A percentile compares a stretch with the other conserved stretches of the same genome.
These are phyloP conservation scores for Sarcophaga variegata DNA, from an alignment of 2,888 invertebrate species.

Conservation along the genomic window DNA sequence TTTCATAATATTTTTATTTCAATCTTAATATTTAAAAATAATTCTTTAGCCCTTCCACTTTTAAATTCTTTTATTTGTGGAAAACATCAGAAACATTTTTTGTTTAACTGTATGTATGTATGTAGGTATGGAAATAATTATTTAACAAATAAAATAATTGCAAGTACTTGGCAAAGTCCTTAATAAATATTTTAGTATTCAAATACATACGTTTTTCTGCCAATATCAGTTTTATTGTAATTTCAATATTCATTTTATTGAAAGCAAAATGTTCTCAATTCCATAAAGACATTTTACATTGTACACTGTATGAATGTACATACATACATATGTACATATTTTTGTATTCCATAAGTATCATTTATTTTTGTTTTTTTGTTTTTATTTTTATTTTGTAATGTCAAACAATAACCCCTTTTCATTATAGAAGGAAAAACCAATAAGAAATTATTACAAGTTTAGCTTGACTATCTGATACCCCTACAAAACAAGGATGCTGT, in stretches of 20 bases:
- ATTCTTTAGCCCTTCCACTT: too few species aligned
- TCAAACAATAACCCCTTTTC: conserved; percentile 16
- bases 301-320: neutral
- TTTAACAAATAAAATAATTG: conserved; percentile 17
- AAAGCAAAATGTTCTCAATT: neutral
- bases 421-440: neutral
- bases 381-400: conserved; percentile 1
- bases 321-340: neutral
- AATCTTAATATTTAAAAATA: too few species aligned
- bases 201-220: neutral
- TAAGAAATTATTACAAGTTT: neutral
- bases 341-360: neutral
- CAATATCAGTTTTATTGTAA: conserved; percentile 18
- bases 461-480: too few species aligned
- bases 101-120: too few species aligned
- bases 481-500: too few species aligned
- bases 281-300: neutral
- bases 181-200: conserved; percentile 6
- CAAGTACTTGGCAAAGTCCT: conserved; percentile 1
- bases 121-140: neutral
- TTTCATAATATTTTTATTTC: too few species aligned
- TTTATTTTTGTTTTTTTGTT: neutral
- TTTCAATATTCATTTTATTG: conserved; percentile 13
- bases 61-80: too few species aligned
- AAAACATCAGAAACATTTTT: too few species aligned